Base-by-base conservation (phyloP, 2,797 vertebrate genomes). In the Danio aesculapii region DNA sequence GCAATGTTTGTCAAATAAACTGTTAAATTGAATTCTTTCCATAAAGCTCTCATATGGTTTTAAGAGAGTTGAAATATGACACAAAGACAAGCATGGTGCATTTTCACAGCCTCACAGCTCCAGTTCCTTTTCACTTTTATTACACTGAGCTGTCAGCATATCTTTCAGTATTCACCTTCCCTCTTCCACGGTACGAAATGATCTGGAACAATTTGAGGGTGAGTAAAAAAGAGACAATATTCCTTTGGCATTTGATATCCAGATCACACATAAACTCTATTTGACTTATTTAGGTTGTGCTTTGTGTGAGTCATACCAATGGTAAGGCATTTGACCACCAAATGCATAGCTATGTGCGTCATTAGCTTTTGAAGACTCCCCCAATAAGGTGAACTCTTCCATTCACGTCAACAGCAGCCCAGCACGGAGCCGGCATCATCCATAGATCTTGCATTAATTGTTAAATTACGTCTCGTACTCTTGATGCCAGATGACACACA, bases 381-480 rank as follows among this genome's bases (percentile, higher is more conserved):
- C 14, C 30, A 52, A 46, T 52, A 46, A 66, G 21, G 16, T 44
- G 41, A 68, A 53, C 8, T 64, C 70, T 72, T 7, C 59, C 19
- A 61, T 12, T 49, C 61, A 68, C 47, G 2, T 83, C 76, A 68
- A n/a, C 16, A 1, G 17, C n/a, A 72, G 64, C 74, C 0, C 58
- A 67, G 41, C 66, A 50, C 47, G 39, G 58, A 58, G 66, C 59
- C 41, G 10, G 43, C 47, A 61, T 59, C 81, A 71, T 82, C 59
- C 64, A 67, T 73, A 66, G 52, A 77, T 78, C 61, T 47, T 68
- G 50, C 63, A 74, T 74, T 74, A 74, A 74, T 68, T 50, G 55
- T 53, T 71, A 71, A 74, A 64, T 39, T 46, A 68, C 0, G 10
- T 61, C 62, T 74, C n/a, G 11, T 61, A 64, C 75, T 53, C 39